A percentile compares a stretch with the other conserved stretches of the same genome.
phyloP scores from a whole-genome alignment of 2,888 invertebrate genomes.

The Heteromyza rotundicornis region DNA sequence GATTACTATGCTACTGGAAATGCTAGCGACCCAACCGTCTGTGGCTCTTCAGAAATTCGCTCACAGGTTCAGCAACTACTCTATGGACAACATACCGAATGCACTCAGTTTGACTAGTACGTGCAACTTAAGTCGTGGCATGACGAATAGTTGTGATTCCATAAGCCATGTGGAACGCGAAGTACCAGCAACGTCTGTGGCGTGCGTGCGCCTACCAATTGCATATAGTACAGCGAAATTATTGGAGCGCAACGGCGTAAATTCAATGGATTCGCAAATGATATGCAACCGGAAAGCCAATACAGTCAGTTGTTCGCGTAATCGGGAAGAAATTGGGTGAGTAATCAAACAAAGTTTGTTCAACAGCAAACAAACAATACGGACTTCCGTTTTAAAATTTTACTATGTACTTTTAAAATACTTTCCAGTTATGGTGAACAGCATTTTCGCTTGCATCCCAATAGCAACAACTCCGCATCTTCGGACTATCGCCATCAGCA shows the following conservation, averaged over 20 bases:
- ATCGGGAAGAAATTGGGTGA: background rate
- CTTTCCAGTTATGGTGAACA: background rate
- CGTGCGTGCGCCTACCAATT: slow-evolving; percentile 43
- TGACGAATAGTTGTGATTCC: slow-evolving; percentile 42
- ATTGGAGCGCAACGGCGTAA: slow-evolving; percentile 43
- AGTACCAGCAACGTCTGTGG: background rate
- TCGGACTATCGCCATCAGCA: background rate
- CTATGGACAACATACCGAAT: slow-evolving; percentile 28
- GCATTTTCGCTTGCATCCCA: slow-evolving; percentile 3
- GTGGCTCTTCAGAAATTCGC: slow-evolving; percentile 7
- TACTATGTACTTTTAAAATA: too few species aligned
- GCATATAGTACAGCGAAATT: slow-evolving; percentile 46
- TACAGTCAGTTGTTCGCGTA: background rate
- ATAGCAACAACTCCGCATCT: background rate
- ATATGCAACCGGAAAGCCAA: slow-evolving; percentile 11
- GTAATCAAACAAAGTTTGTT: slow-evolving; percentile 7
- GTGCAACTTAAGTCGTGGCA: slow-evolving; percentile 29
- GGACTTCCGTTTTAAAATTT: too few species aligned
- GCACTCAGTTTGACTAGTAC: slow-evolving; percentile 10
- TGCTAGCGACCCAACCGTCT: slow-evolving; percentile 31
- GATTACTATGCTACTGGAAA: slow-evolving; percentile 49
- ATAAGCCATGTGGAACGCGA: slow-evolving; percentile 29
- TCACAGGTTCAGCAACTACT: background rate
- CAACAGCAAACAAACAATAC: background rate
- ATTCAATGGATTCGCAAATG: slow-evolving; percentile 30